Conservation (phyloP, 2,888 invertebrate genomes). For the Cephalotes varians region DNA sequence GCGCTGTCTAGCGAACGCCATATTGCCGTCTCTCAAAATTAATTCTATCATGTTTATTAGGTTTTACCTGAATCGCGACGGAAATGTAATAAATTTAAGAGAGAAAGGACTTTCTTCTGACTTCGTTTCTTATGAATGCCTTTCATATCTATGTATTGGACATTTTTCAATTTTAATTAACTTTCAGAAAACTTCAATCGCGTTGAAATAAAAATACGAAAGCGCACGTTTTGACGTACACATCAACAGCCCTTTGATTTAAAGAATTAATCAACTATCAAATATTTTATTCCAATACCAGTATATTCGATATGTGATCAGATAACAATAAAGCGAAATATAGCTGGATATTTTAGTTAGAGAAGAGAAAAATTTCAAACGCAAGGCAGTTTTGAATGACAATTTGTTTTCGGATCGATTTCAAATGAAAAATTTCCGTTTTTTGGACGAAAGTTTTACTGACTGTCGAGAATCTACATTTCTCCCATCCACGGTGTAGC, state of each 20-base stretch:
- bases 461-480: not conserved
- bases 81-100: slow-evolving; percentile 20
- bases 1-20: slow-evolving; percentile 18
- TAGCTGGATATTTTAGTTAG: not conserved
- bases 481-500: not conserved
- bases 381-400: not conserved
- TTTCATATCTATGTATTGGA: not conserved
- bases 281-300: not conserved
- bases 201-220: not conserved
- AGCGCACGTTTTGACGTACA: not conserved
- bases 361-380: not conserved
- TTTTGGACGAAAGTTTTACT: not conserved
- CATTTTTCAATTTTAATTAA: slow-evolving; percentile 8
- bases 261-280: not conserved
- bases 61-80: slow-evolving; percentile 7
- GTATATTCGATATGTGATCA: not conserved
- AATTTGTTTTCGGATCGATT: slow-evolving; percentile 4
- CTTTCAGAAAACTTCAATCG: not conserved
- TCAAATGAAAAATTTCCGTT: not conserved
- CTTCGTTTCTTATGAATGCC: not conserved
- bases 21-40: slow-evolving; percentile 33
- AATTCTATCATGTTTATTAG: slow-evolving; percentile 37
- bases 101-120: not conserved
- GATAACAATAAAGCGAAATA: not conserved
- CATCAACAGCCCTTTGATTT: not conserved